phyloP scores from a whole-genome alignment of 2,888 invertebrate genomes.

The Oscheius sp. region DNA sequence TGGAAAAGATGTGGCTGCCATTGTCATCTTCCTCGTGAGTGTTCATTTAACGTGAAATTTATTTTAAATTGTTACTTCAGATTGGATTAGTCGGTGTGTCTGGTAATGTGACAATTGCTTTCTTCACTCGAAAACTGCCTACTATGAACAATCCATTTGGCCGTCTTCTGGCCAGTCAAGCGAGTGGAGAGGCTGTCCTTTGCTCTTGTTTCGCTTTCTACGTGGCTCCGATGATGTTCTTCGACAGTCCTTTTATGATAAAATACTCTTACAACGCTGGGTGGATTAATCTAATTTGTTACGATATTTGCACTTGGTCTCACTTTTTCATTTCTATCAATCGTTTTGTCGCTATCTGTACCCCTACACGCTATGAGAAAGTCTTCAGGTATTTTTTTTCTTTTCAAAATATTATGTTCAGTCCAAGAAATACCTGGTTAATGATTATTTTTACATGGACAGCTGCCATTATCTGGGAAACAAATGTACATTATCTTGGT shows the following conservation, averaged over 20 bases:
- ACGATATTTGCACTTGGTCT: constrained; percentile 29
- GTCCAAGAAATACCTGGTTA: constrained; percentile 7
- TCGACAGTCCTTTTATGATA: background rate
- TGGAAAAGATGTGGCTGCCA: constrained; percentile 4
- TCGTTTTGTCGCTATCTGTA: constrained; percentile 21
- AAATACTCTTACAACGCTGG: constrained; percentile 15
- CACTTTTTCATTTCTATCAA: constrained; percentile 28
- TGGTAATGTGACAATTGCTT: constrained; percentile 4
- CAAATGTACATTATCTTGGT: background rate
- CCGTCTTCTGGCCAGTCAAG: constrained; percentile 21
- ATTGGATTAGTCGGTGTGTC: constrained; percentile 1
- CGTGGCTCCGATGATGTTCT: constrained; percentile 27
- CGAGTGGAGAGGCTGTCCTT: constrained; percentile 18
- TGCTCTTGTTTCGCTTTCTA: constrained; percentile 19
- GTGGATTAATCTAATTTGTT: constrained; percentile 29
- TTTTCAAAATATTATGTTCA: background rate
- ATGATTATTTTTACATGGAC: constrained; percentile 24
- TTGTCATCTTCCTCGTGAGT: constrained; percentile 17
- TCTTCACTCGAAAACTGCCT: constrained; percentile 8
- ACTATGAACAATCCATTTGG: constrained; percentile 30
- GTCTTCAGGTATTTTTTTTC: constrained; percentile 11
- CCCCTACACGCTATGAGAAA: constrained; percentile 12
- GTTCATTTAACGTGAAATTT: no score
- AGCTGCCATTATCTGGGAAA: background rate
- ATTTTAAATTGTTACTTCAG: no score